Conservation (phyloP, 2,888 invertebrate genomes). For the Drosophila sordidula region DNA sequence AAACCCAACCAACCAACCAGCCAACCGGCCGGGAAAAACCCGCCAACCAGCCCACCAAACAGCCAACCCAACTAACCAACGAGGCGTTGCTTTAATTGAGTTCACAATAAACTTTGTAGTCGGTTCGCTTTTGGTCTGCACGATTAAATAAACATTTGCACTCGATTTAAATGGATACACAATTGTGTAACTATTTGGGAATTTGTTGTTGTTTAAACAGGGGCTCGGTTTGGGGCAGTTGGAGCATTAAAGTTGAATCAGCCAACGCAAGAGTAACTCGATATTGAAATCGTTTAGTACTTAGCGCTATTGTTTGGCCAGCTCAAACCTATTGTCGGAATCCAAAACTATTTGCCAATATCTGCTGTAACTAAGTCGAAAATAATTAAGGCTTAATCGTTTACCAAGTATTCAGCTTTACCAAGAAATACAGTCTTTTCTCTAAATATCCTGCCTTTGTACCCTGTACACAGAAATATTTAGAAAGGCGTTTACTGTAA, state of each 20-base stretch:
- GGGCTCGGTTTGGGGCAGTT: not conserved
- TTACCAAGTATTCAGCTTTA: not conserved
- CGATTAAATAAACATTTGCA: constrained; percentile 63
- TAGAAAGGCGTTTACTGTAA: not conserved
- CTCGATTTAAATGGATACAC: constrained; percentile 53
- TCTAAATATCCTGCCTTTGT: not conserved
- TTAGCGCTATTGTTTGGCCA: constrained; percentile 3
- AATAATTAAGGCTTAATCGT: constrained; percentile 10
- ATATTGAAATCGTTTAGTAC: constrained; percentile 17
- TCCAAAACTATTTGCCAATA: constrained; percentile 7
- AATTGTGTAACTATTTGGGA: constrained; percentile 32
- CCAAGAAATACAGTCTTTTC: not conserved
- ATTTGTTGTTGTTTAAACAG: constrained; percentile 30
- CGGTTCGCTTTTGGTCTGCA: constrained; percentile 27
- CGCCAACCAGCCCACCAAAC: not conserved
- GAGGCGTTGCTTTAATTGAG: constrained; percentile 59
- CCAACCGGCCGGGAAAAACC: not conserved
- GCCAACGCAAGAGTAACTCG: constrained; percentile 12
- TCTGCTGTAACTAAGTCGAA: constrained; percentile 12
- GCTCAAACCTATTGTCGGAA: not conserved
- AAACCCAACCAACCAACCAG: not conserved
- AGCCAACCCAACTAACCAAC: constrained; percentile 40
- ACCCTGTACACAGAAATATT: not conserved
- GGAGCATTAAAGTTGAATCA: constrained; percentile 17
- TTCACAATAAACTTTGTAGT: constrained; percentile 53